These are phyloP conservation scores for Drosophila leonis DNA, from an alignment of 2,888 invertebrate genomes.

Conservation along the genomic window DNA sequence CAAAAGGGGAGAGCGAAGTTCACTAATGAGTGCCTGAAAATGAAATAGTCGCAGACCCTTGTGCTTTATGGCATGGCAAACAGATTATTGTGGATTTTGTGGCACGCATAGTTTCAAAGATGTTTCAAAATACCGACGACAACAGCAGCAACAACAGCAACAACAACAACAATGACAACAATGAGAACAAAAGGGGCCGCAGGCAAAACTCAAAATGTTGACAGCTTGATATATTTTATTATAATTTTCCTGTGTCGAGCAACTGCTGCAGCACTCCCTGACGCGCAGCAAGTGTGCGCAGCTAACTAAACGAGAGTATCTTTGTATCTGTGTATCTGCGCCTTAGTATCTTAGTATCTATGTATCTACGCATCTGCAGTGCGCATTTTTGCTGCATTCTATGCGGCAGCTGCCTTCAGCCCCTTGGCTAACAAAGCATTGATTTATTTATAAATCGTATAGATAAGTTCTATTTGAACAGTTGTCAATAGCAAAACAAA, in stretches of 20 bases:
- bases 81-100: conserved; percentile 78
- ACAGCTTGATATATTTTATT: conserved; percentile 82
- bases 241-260: conserved; percentile 65
- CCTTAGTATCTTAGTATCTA: conserved; percentile 26
- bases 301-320: conserved; percentile 39
- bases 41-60: conserved; percentile 33
- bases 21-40: conserved; percentile 68
- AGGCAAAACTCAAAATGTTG: conserved; percentile 72
- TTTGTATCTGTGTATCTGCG: conserved; percentile 19
- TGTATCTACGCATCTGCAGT: conserved; percentile 25
- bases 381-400: conserved; percentile 51
- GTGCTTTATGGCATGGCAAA: conserved; percentile 63
- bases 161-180: conserved; percentile 43
- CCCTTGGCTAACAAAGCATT: conserved; percentile 43
- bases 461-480: conserved; percentile 67
- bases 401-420: conserved; percentile 26
- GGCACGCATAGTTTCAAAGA: conserved; percentile 73
- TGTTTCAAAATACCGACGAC: conserved; percentile 77
- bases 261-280: conserved; percentile 33
- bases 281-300: conserved; percentile 46
- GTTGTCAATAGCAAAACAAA: conserved; percentile 69
- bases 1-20: conserved; percentile 38
- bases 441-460: conserved; percentile 76
- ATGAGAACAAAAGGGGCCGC: conserved; percentile 66
- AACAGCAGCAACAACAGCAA: conserved; percentile 36